Evolutionary conservation across 2,888 invertebrate genomes (phyloP).

Genomic region (Ecliptopera silaceata): DNA sequence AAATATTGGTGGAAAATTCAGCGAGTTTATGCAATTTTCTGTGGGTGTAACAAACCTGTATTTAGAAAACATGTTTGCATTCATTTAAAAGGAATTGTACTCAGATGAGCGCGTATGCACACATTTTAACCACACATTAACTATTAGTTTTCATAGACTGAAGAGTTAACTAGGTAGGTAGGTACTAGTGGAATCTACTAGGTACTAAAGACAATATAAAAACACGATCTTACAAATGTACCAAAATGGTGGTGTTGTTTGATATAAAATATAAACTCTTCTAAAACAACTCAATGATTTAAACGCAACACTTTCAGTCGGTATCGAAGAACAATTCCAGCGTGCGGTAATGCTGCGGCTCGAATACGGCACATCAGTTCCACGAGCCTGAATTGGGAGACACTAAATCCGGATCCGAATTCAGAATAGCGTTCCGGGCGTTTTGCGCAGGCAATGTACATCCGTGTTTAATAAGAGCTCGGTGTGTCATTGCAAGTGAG

Average conservation of each 20-base stretch:
- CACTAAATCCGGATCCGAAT: conserved; percentile 33
- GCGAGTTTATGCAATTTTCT: not conserved
- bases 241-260: too few relatives aligned
- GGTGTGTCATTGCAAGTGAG: conserved; percentile 52
- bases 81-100: too few relatives aligned
- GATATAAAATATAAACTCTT: too few relatives aligned
- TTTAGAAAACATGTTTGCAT: not conserved
- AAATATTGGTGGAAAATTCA: conserved; percentile 15
- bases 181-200: too few relatives aligned
- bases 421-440: conserved; percentile 28
- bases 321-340: not conserved
- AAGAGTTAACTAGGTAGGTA: too few relatives aligned
- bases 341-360: conserved; percentile 3
- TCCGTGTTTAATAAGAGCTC: conserved; percentile 59
- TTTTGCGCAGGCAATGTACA: conserved; percentile 31
- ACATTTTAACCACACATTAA: too few relatives aligned
- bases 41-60: not conserved
- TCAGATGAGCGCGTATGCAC: too few relatives aligned
- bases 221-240: too few relatives aligned
- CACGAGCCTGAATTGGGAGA: conserved; percentile 19
- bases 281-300: too few relatives aligned
- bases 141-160: too few relatives aligned
- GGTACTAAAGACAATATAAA: too few relatives aligned
- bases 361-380: conserved; percentile 14
- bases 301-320: not conserved